Conservation (phyloP, 2,888 invertebrate genomes). For the Drosophila percnosoma region DNA sequence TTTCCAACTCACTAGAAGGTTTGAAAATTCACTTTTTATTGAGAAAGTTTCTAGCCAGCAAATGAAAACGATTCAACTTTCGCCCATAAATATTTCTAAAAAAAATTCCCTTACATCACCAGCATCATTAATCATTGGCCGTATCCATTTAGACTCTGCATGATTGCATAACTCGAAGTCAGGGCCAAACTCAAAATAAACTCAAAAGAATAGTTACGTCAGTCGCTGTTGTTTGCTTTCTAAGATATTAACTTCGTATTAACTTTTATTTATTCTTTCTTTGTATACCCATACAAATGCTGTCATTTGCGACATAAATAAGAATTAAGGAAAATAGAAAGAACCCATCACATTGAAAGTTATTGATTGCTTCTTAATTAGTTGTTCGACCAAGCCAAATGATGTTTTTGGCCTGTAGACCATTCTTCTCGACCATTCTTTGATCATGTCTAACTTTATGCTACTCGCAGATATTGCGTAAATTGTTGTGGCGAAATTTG, state of each 20-base stretch:
- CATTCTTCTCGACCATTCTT: constrained; percentile 44
- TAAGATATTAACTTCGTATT: constrained; percentile 43
- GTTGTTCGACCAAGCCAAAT: constrained; percentile 43
- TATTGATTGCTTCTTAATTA: constrained; percentile 44
- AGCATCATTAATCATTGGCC: constrained; percentile 19
- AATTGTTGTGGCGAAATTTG: constrained; percentile 52
- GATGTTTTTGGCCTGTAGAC: constrained; percentile 55
- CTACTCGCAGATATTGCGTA: constrained; percentile 20
- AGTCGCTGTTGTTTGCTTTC: constrained; percentile 20
- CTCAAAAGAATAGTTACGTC: constrained; percentile 40
- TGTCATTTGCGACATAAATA: constrained; percentile 63
- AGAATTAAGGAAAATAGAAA: constrained; percentile 60
- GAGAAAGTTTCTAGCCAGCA: constrained; percentile 19
- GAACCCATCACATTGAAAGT: constrained; percentile 48
- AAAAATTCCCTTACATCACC: background rate
- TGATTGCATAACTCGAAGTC: constrained; percentile 32
- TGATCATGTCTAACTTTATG: constrained; percentile 63
- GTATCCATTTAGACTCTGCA: background rate
- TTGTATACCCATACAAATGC: constrained; percentile 54
- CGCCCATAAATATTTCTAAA: background rate
- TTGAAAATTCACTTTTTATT: constrained; percentile 13
- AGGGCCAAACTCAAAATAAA: constrained; percentile 29
- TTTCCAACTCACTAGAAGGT: background rate
- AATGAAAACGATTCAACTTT: constrained; percentile 4
- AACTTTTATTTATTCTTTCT: constrained; percentile 18